phyloP scores from a whole-genome alignment of 1,140 invertebrate genomes.

The Lasioglossum baleicum region DNA sequence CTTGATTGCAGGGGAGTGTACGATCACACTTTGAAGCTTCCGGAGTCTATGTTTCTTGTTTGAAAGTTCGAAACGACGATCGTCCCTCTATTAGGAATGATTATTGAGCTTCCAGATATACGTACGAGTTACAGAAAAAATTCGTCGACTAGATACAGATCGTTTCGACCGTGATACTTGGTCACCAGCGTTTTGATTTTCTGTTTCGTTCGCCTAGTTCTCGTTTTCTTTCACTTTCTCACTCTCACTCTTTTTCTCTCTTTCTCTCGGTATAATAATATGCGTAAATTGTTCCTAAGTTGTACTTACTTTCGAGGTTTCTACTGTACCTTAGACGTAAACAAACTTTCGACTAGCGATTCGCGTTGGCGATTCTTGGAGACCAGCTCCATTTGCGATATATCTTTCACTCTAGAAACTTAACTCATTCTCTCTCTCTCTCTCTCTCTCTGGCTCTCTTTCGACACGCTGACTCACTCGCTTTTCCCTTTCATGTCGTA shows the following conservation, averaged over 20 bases:
- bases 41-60: neutral
- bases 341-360: conserved; percentile 48
- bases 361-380: conserved; percentile 45
- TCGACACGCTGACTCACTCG: neutral
- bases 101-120: conserved; percentile 13
- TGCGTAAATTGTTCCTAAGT: conserved; percentile 29
- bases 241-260: too few species aligned
- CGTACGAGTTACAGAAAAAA: conserved; percentile 12
- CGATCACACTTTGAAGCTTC: conserved; percentile 1
- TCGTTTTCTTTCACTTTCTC: too few species aligned
- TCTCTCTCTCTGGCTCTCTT: neutral
- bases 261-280: neutral
- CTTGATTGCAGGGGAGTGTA: conserved; percentile 1
- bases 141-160: conserved; percentile 5
- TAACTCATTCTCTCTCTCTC: neutral
- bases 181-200: neutral
- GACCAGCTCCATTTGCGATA: conserved; percentile 55
- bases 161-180: neutral
- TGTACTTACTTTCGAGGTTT: conserved; percentile 47
- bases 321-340: conserved; percentile 47
- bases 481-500: neutral
- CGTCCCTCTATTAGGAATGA: conserved; percentile 3
- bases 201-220: neutral
- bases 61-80: conserved; percentile 6
- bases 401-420: conserved; percentile 35